A percentile compares a stretch with the other conserved stretches of the same genome.
Evolutionary conservation across 2,113 vertebrate genomes (phyloP).

Genomic region (Mobula birostris): DNA sequence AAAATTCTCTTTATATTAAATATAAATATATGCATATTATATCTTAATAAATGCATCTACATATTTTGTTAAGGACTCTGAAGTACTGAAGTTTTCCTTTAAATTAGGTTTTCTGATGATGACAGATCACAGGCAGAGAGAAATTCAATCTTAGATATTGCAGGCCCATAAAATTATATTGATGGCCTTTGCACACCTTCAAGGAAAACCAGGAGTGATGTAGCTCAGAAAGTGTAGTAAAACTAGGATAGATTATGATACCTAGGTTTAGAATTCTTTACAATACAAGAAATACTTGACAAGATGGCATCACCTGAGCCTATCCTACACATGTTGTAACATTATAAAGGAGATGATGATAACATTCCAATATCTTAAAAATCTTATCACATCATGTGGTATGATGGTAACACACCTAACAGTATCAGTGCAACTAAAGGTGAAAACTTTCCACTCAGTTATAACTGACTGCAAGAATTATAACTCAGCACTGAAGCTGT

Average conservation of each 20-base stretch:
- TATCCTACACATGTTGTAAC: neutral
- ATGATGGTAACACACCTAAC: neutral
- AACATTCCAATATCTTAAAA: neutral
- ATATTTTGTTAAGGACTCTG: too few species aligned
- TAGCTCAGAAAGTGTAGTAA: neutral
- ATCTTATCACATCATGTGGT: neutral
- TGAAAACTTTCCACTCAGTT: neutral
- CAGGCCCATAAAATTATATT: neutral
- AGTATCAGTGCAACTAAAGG: neutral
- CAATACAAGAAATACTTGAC: neutral
- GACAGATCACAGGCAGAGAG: neutral
- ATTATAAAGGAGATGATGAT: neutral
- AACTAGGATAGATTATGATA: neutral
- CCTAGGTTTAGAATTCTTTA: neutral
- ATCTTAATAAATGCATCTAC: too few species aligned
- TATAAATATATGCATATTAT: too few species aligned
- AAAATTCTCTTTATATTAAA: too few species aligned
- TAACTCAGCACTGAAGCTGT: neutral
- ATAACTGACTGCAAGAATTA: neutral
- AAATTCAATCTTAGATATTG: neutral
- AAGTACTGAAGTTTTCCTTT: neutral
- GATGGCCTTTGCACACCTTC: neutral
- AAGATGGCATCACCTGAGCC: neutral
- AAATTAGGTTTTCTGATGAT: neutral
- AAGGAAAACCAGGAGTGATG: neutral